phyloP scores from a whole-genome alignment of 2,113 vertebrate species.

The Pipra filicauda region DNA sequence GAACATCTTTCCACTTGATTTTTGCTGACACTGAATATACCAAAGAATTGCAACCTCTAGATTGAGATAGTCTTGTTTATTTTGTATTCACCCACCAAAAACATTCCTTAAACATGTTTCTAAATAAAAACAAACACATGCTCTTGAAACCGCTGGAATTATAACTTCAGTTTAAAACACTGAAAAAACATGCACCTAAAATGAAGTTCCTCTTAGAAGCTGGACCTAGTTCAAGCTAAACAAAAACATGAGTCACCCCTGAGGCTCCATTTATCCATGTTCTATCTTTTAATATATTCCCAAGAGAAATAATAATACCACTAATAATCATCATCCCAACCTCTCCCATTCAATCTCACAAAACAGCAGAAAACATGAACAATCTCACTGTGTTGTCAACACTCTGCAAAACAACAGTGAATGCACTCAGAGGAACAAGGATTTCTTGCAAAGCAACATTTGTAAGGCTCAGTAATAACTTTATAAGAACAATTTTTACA shows the following conservation, averaged over 20 bases:
- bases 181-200: conserved; percentile 34
- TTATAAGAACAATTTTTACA: neutral
- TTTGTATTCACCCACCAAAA: conserved; percentile 23
- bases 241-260: conserved; percentile 42
- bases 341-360: neutral
- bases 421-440: neutral
- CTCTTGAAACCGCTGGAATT: neutral
- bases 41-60: neutral
- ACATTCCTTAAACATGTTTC: neutral
- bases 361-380: conserved; percentile 1
- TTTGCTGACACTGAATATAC: neutral
- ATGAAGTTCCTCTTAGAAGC: conserved; percentile 10
- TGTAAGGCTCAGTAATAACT: neutral
- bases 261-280: conserved; percentile 14
- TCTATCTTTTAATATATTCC: conserved; percentile 33
- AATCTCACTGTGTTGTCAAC: neutral
- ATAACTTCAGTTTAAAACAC: neutral
- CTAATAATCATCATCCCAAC: neutral
- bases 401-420: neutral
- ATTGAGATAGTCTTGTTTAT: neutral
- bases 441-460: neutral
- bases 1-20: neutral
- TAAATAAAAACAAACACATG: conserved; percentile 52
- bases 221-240: conserved; percentile 52
- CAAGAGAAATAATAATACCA: conserved; percentile 7